Base-by-base conservation (phyloP, 2,888 invertebrate genomes). In the Pristionchus japonicus region DNA sequence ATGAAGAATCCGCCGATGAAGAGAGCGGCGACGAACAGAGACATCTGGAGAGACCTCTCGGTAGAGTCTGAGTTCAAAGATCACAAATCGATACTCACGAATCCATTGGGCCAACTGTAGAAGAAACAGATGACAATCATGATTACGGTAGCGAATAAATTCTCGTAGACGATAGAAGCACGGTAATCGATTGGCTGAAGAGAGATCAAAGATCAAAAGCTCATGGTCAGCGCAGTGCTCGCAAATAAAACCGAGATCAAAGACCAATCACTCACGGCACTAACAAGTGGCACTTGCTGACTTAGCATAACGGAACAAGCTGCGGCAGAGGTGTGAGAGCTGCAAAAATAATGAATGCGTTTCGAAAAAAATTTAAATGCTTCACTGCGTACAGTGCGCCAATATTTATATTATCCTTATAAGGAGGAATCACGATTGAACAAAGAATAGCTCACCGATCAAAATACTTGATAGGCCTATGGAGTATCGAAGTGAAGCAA, bases 381-480 rank as follows among this genome's bases (percentile, higher is more conserved):
- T n/a, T n/a, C n/a, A n/a, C n/a, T n/a, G n/a, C n/a, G n/a, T n/a
- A n/a, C n/a, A n/a, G n/a, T n/a, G n/a, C n/a, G n/a, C n/a, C n/a
- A n/a, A n/a, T n/a, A n/a, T n/a, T n/a, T n/a, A n/a, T n/a, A n/a
- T n/a, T n/a, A n/a, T n/a, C n/a, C n/a, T n/a, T n/a, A n/a, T n/a
- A n/a, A n/a, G n/a, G 20, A 57, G 6, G 23, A 7, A 9, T 64
- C 6, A 7, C 6, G n/a, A n/a, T n/a, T n/a, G n/a, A n/a, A 13
- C 37, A 74, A 40, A 37, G 34, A 1, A 23, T 17, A 3, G 34
- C 77, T 77, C 13, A 40, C 61, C 74, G 70, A 49, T 86, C 86
- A n/a, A 86, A 86, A n/a, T 86, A 86, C 3, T 34, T 49, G 37
- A 86, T 86, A 15, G 86, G 86, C n/a, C 86, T 70, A 74, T 86